phyloP scores from a whole-genome alignment of 2,113 vertebrate genomes.

The Tringa solitaria region DNA sequence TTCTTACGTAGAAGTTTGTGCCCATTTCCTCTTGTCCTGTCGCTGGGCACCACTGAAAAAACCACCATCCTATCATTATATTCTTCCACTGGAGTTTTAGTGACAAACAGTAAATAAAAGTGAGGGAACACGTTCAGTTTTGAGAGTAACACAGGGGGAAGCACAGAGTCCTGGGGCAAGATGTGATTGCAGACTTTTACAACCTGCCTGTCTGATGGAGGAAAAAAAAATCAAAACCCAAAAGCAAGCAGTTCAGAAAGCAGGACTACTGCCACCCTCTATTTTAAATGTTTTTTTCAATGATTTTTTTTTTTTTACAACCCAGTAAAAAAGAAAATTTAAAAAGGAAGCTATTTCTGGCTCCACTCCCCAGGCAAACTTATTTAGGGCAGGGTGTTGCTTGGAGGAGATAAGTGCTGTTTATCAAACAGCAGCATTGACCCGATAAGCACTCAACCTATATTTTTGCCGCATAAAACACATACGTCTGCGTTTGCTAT shows the following conservation, averaged over 20 bases:
- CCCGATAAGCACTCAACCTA: background rate
- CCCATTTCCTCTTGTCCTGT: too few species aligned
- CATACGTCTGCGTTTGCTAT: accelerated
- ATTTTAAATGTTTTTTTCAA: background rate
- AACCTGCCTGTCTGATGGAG: background rate
- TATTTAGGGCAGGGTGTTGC: conserved; percentile 50
- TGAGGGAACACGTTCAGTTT: background rate
- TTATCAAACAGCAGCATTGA: conserved; percentile 37
- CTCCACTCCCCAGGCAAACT: background rate
- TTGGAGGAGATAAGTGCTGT: conserved; percentile 48
- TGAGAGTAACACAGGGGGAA: background rate
- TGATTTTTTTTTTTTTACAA: background rate
- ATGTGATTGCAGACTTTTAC: background rate
- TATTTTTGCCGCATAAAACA: background rate
- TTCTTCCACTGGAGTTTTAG: background rate
- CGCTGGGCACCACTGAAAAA: too few species aligned
- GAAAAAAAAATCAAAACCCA: background rate
- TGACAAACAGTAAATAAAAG: background rate
- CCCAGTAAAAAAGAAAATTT: background rate
- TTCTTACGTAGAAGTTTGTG: too few species aligned
- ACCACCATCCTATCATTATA: too few species aligned
- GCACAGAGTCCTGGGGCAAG: background rate
- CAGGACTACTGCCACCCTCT: background rate
- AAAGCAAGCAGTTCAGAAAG: background rate
- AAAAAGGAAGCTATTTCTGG: background rate